phyloP scores from a whole-genome alignment of 2,113 vertebrate genomes.

The Empidonax traillii region DNA sequence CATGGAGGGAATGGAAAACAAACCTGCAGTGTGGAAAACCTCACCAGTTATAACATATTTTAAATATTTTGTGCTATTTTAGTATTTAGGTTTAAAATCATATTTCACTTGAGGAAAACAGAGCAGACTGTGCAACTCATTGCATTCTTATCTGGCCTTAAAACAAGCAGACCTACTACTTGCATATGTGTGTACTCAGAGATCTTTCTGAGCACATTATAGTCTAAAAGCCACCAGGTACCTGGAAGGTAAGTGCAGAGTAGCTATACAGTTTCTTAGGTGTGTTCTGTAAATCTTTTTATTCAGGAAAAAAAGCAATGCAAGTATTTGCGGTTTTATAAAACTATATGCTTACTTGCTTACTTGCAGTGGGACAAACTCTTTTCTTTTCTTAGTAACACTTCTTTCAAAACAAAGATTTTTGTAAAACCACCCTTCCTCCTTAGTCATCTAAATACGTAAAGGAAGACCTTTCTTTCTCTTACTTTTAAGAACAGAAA shows the following conservation, averaged over 20 bases:
- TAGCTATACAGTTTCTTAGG: neutral
- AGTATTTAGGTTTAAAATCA: constrained; percentile 45
- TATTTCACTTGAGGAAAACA: constrained; percentile 37
- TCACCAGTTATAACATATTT: constrained; percentile 46
- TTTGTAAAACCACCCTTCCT: neutral
- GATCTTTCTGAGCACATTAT: neutral
- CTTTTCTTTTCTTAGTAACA: neutral
- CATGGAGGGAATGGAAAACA: constrained; percentile 66
- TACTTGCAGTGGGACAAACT: neutral
- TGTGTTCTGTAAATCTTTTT: neutral
- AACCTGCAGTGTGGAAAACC: constrained; percentile 50
- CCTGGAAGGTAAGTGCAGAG: neutral
- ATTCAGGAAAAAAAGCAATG: neutral
- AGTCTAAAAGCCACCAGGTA: neutral
- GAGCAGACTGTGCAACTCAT: neutral
- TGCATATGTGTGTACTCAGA: neutral
- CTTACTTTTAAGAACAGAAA: constrained; percentile 55
- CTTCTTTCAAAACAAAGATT: neutral
- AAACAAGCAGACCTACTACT: neutral
- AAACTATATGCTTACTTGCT: neutral
- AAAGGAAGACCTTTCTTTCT: constrained; percentile 53
- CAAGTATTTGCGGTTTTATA: neutral
- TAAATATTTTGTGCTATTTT: constrained; percentile 58
- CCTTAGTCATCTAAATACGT: neutral
- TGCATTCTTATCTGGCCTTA: neutral